Conservation (phyloP, 2,888 invertebrate genomes). For the Elysia crispata region DNA sequence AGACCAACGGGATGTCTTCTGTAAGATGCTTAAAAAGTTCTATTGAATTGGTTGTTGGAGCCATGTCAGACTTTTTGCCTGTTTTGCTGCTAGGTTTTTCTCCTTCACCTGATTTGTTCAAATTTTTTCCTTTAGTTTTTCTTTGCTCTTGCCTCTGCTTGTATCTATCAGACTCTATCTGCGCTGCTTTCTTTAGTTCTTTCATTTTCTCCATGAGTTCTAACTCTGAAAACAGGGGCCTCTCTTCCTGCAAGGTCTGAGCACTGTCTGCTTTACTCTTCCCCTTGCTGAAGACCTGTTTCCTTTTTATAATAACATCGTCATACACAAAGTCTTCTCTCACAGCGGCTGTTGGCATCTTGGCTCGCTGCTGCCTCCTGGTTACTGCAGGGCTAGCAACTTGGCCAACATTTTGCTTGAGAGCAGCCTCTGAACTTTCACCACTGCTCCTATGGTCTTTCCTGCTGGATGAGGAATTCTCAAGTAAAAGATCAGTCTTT, state of each 20-base stretch:
- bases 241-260: too few relatives aligned
- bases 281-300: too few relatives aligned
- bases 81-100: neutral
- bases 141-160: neutral
- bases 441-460: too few relatives aligned
- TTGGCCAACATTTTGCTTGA: neutral
- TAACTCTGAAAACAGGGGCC: too few relatives aligned
- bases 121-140: neutral
- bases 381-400: too few relatives aligned
- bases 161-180: constrained; percentile 13
- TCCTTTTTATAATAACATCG: neutral
- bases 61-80: neutral
- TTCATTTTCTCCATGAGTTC: constrained; percentile 37
- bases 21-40: constrained; percentile 44
- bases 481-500: neutral
- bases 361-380: neutral
- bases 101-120: neutral
- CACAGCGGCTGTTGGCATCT: neutral
- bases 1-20: neutral
- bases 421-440: too few relatives aligned
- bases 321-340: neutral
- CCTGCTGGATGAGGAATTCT: too few relatives aligned
- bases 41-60: neutral
- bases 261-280: too few relatives aligned
- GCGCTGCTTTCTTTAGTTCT: constrained; percentile 34